Evolutionary conservation across 2,113 vertebrate species (phyloP), one percentile per base, ranked within the genome.

Genomic region (Apaloderma vittatum): DNA sequence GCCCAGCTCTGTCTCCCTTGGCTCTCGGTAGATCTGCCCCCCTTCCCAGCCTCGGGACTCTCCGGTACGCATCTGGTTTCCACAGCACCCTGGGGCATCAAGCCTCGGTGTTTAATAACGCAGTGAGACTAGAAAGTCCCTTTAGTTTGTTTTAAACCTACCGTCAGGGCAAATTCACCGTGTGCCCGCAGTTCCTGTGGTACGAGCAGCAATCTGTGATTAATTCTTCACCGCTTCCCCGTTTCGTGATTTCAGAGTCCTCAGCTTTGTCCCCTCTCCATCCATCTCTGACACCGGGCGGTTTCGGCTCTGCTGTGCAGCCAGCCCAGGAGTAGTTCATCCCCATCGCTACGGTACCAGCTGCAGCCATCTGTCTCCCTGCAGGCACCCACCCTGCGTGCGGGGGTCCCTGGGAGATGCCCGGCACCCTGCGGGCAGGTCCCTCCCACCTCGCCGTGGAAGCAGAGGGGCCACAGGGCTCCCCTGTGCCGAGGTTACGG

Each of bases 211-310:
- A 37, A 32, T 2, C 15, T 29, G 19, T 21, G 32, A n/a, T 36
- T 29, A 19, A 54, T 66, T 13, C 2, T 37, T 66, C 9, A 2
- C 46, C 46, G 29, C 9, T 27, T 55, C 19, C 55, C 26, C 26
- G 7, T 40, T 29, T 51, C 37, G 26, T 68, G 61, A 51, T 37
- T 49, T 72, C 70, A 63, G 78, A 46, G 57, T 3, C 32, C 45
- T 43, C 1, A 2, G 12, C n/a, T 29, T 55, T 51, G 54, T 36
- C 14, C 4, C 8, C 7, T 6, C 30, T 67, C 58, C 58, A 54
- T n/a, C 45, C 30, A 9, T 37, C 48, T n/a, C 30, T 0, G 0
- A 2, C 7, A 5, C 8, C 0, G 0, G 49, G 23, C 1, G 5
- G 24, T 34, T 74, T 30, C 0, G 4, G 52, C 46, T 73, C 29